A percentile compares a stretch with the other conserved stretches of the same genome.
These are phyloP conservation scores for Procambarus clarkii DNA, from an alignment of 1,140 invertebrate species.

Conservation along the genomic window DNA sequence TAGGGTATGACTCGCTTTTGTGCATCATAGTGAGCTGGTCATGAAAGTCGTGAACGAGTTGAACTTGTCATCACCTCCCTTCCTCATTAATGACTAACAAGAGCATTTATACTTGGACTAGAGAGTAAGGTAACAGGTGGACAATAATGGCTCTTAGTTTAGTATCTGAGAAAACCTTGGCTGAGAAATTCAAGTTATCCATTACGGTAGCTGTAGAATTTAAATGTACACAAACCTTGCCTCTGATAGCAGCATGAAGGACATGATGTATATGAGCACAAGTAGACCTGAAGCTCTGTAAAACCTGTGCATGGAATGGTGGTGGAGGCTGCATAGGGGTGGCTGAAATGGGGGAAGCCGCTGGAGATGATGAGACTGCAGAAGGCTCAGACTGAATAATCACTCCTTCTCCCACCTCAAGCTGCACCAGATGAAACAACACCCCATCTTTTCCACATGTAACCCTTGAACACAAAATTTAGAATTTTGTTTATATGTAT, in stretches of 20 bases:
- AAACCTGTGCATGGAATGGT: constrained; percentile 71
- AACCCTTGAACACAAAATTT: constrained; percentile 73
- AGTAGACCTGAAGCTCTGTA: constrained; percentile 75
- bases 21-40: no score
- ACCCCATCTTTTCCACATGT: constrained; percentile 74
- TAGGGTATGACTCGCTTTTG: no score
- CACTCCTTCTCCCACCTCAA: constrained; percentile 75
- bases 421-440: constrained; percentile 75
- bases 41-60: no score
- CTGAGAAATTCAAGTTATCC: no score
- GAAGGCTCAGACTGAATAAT: constrained; percentile 73
- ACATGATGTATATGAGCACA: constrained; percentile 75
- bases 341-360: neutral
- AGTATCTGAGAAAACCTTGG: no score
- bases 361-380: constrained; percentile 55
- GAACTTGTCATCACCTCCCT: no score
- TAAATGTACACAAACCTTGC: constrained; percentile 72
- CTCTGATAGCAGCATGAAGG: constrained; percentile 74
- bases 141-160: no score
- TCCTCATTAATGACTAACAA: no score
- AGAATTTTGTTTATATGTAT: neutral
- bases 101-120: no score
- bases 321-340: constrained; percentile 11
- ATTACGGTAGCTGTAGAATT: no score
- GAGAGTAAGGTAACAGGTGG: no score